Conservation (phyloP, 1,140 invertebrate species). For the Daktulosphaira vitifoliae region DNA sequence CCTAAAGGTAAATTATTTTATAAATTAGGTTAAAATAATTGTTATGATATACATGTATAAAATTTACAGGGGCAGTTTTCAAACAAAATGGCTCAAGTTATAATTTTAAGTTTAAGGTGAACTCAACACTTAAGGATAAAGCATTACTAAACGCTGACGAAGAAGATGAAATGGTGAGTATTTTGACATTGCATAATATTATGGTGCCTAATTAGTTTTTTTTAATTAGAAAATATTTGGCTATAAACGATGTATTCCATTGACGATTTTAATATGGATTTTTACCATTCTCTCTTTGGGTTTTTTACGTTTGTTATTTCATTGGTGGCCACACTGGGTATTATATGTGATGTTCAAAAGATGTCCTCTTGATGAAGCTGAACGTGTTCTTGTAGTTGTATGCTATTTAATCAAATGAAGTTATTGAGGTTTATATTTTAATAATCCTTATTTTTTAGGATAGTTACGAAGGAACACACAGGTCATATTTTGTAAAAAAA, state of each 20-base stretch:
- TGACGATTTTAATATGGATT: constrained; percentile 51
- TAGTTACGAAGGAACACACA: constrained; percentile 24
- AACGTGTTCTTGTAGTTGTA: constrained; percentile 68
- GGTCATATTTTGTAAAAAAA: constrained; percentile 24
- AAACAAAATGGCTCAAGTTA: constrained; percentile 17
- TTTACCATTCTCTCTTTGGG: constrained; percentile 62
- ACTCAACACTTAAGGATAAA: neutral
- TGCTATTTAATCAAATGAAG: constrained; percentile 39
- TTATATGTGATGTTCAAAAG: constrained; percentile 61
- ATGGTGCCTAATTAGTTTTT: too few species aligned
- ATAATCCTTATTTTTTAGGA: constrained; percentile 6
- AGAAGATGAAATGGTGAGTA: constrained; percentile 29
- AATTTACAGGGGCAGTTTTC: constrained; percentile 25
- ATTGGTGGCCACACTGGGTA: constrained; percentile 76
- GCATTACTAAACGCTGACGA: constrained; percentile 8
- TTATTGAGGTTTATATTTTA: too few species aligned
- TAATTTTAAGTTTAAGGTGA: neutral
- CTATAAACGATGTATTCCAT: constrained; percentile 49
- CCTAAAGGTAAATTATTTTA: constrained; percentile 6
- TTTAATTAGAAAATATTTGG: constrained; percentile 60
- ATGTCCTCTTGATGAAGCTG: constrained; percentile 60
- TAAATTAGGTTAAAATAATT: too few species aligned
- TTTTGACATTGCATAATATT: too few species aligned
- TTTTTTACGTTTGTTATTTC: constrained; percentile 66
- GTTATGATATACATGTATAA: too few species aligned